Percentiles rank a stretch among this genome's conserved stretches.
Evolutionary conservation across 2,888 invertebrate species (phyloP).

Genomic region (Pollenia angustigena): DNA sequence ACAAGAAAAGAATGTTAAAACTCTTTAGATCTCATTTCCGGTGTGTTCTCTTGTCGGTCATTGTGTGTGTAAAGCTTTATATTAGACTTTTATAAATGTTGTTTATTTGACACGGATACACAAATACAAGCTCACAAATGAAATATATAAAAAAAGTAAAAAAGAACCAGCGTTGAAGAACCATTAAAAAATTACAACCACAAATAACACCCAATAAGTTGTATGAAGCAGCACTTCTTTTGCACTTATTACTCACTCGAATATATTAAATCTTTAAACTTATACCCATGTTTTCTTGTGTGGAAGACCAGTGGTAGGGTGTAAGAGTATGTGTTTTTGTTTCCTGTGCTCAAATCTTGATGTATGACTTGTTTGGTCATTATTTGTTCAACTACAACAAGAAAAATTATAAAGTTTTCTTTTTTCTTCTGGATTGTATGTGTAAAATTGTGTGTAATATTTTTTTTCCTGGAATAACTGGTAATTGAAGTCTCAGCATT

Average conservation of each 20-base stretch:
- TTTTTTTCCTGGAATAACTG: slow-evolving; percentile 57
- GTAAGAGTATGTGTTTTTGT: slow-evolving; percentile 26
- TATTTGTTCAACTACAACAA: slow-evolving; percentile 62
- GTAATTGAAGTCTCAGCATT: slow-evolving; percentile 68
- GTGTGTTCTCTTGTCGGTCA: slow-evolving; percentile 20
- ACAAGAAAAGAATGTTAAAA: slow-evolving; percentile 49
- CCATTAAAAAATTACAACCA: slow-evolving; percentile 72
- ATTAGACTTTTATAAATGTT: slow-evolving; percentile 68
- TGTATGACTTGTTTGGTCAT: slow-evolving; percentile 71
- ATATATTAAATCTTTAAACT: background rate
- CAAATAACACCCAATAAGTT: slow-evolving; percentile 71
- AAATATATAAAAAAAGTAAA: slow-evolving; percentile 16
- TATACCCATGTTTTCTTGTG: background rate
- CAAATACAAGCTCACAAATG: slow-evolving; percentile 2
- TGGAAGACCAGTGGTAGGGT: slow-evolving; percentile 5
- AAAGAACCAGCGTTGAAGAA: slow-evolving; percentile 59
- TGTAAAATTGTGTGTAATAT: slow-evolving; percentile 35
- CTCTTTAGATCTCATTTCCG: slow-evolving; percentile 59
- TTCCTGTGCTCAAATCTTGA: slow-evolving; percentile 62
- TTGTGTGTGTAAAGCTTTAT: slow-evolving; percentile 38
- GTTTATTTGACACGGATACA: slow-evolving; percentile 38
- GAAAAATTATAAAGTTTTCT: slow-evolving; percentile 59
- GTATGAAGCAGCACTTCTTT: slow-evolving; percentile 51
- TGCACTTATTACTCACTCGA: slow-evolving; percentile 27
- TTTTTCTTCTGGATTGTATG: slow-evolving; percentile 31